Percentiles rank a stretch among this genome's conserved stretches.
These are phyloP conservation scores for Vombatus ursinus DNA, from an alignment of 2,113 vertebrate genomes.

Conservation along the genomic window DNA sequence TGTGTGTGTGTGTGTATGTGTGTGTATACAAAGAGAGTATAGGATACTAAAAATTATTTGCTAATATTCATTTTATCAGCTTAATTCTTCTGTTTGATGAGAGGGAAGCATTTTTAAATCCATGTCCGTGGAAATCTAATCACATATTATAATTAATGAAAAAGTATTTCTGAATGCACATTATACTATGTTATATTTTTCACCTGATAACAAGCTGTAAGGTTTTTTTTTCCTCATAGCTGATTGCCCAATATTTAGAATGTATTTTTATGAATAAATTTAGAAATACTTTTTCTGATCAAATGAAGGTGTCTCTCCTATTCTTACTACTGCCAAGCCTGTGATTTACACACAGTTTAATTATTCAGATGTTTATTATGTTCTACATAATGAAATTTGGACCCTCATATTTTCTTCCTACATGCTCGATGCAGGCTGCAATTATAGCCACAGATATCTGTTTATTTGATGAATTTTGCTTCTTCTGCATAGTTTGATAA, in stretches of 20 bases:
- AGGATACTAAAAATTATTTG: constrained; percentile 64
- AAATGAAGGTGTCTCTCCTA: constrained; percentile 83
- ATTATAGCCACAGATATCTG: constrained; percentile 96
- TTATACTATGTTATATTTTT: constrained; percentile 61
- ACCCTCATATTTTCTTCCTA: constrained; percentile 91
- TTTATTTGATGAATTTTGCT: constrained; percentile 98
- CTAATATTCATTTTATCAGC: constrained; percentile 52
- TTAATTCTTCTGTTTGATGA: constrained; percentile 61
- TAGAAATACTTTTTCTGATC: constrained; percentile 81
- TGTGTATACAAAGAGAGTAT: constrained; percentile 5
- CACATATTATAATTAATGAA: constrained; percentile 72
- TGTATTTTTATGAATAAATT: constrained; percentile 73
- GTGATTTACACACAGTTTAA: constrained; percentile 92
- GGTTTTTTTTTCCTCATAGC: constrained; percentile 65
- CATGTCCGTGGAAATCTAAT: constrained; percentile 59
- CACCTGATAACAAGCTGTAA: constrained; percentile 73
- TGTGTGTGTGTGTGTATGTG: neutral
- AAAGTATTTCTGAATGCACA: constrained; percentile 71
- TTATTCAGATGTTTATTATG: constrained; percentile 96
- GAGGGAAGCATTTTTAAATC: constrained; percentile 37
- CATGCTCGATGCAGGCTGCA: constrained; percentile 88
- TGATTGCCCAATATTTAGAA: constrained; percentile 76
- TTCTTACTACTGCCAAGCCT: constrained; percentile 85
- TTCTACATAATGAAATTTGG: constrained; percentile 93
- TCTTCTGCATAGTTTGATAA: constrained; percentile 97